These are phyloP conservation scores for Clarias laeviceps DNA, from an alignment of 2,797 vertebrate genomes.

Conservation along the genomic window DNA sequence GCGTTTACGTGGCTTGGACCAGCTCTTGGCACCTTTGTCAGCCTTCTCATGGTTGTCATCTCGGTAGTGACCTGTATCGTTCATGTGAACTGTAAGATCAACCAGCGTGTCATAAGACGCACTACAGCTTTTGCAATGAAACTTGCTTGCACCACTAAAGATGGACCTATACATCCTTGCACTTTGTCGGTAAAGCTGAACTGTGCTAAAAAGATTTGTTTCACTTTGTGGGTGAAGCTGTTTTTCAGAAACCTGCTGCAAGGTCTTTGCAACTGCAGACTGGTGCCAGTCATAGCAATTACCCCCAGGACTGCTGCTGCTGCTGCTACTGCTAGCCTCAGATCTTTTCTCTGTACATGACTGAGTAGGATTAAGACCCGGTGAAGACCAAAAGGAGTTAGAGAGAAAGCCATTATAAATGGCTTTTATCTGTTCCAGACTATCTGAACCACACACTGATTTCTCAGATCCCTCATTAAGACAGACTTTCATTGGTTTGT, in stretches of 20 bases:
- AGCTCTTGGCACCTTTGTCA: conserved; percentile 87
- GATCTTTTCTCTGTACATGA: conserved; percentile 80
- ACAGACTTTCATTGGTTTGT: conserved; percentile 72
- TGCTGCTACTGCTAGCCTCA: conserved; percentile 77
- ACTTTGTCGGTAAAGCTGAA: conserved; percentile 96
- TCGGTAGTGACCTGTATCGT: conserved; percentile 95
- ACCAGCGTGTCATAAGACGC: conserved; percentile 96
- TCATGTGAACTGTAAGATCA: conserved; percentile 98
- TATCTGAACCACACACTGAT: conserved; percentile 82
- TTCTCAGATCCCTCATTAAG: conserved; percentile 72
- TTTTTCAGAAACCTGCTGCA: conserved; percentile 87
- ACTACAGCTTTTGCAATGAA: conserved; percentile 97
- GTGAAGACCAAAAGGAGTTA: conserved; percentile 92
- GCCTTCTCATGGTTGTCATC: conserved; percentile 95
- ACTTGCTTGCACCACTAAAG: conserved; percentile 98
- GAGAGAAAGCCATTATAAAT: conserved; percentile 97
- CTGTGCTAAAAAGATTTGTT: conserved; percentile 93
- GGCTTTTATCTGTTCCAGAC: conserved; percentile 97
- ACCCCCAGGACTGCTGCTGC: conserved; percentile 90
- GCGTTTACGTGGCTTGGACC: conserved; percentile 98
- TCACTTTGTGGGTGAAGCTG: conserved; percentile 76
- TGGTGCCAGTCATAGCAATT: conserved; percentile 98
- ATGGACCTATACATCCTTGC: conserved; percentile 96
- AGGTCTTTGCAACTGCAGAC: conserved; percentile 92
- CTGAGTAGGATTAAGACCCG: conserved; percentile 84